These are phyloP conservation scores for Emys orbicularis DNA, from an alignment of 2,797 vertebrate genomes.

Conservation along the genomic window DNA sequence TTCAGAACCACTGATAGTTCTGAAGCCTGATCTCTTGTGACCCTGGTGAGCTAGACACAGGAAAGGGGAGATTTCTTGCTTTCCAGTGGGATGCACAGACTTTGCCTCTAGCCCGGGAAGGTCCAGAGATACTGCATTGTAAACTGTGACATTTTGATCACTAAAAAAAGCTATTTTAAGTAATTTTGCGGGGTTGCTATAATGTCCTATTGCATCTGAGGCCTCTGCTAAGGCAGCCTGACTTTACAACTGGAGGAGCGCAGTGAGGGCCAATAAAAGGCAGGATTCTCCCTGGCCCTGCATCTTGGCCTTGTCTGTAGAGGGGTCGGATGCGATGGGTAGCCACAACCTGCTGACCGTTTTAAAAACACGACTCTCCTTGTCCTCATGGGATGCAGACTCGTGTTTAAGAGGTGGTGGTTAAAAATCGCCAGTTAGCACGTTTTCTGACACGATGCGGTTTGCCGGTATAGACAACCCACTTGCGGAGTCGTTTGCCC, in stretches of 20 bases:
- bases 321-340: background rate
- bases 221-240: background rate
- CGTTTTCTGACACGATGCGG: background rate
- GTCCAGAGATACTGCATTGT: background rate
- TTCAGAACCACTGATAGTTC: background rate
- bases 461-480: background rate
- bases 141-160: background rate
- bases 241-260: background rate
- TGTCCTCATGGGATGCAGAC: background rate
- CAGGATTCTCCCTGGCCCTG: background rate
- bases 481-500: background rate
- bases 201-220: background rate
- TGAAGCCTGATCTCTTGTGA: background rate
- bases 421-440: background rate
- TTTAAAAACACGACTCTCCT: background rate
- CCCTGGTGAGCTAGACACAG: background rate
- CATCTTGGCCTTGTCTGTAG: background rate
- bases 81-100: background rate
- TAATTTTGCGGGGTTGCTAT: background rate
- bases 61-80: background rate
- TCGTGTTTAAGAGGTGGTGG: background rate
- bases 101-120: background rate
- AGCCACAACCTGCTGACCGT: background rate
- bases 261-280: background rate
- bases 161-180: background rate